Evolutionary conservation across 1,140 invertebrate genomes (phyloP).

Genomic region (Scylla paramamosain): DNA sequence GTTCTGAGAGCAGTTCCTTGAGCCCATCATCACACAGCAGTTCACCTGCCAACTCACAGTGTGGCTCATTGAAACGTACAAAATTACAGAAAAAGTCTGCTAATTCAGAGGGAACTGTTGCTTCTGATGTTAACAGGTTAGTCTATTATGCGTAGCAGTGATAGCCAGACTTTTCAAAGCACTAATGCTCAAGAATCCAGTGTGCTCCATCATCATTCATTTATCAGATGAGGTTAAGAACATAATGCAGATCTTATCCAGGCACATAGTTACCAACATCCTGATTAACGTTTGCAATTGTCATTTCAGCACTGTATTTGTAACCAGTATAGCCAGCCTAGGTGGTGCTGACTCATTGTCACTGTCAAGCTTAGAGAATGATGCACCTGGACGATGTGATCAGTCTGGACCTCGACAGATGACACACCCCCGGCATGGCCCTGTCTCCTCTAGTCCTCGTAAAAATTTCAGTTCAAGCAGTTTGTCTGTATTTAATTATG

Average conservation of each 20-base stretch:
- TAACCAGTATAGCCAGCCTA: constrained; percentile 66
- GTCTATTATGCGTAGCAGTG: background rate
- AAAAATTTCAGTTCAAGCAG: constrained; percentile 72
- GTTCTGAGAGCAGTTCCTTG: constrained; percentile 67
- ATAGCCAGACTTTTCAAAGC: background rate
- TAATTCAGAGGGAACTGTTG: constrained; percentile 73
- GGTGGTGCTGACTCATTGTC: constrained; percentile 63
- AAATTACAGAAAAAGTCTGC: constrained; percentile 70
- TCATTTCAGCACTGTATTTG: constrained; percentile 62
- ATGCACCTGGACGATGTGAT: constrained; percentile 56
- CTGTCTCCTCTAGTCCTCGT: constrained; percentile 46
- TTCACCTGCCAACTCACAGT: constrained; percentile 70
- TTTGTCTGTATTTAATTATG: constrained; percentile 60
- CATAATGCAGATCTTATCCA: no score
- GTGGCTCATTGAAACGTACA: constrained; percentile 63
- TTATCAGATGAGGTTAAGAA: no score
- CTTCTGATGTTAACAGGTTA: constrained; percentile 66
- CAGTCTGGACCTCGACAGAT: constrained; percentile 56
- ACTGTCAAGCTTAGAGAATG: constrained; percentile 69
- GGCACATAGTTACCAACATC: background rate
- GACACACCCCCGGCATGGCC: constrained; percentile 48
- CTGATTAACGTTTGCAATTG: background rate
- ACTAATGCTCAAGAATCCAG: background rate
- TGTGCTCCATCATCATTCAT: no score
- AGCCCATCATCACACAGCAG: constrained; percentile 72